Evolutionary conservation across 2,888 invertebrate genomes (phyloP), one percentile per base, ranked within the genome.

Genomic region (Rambutsinella grinnellia): DNA sequence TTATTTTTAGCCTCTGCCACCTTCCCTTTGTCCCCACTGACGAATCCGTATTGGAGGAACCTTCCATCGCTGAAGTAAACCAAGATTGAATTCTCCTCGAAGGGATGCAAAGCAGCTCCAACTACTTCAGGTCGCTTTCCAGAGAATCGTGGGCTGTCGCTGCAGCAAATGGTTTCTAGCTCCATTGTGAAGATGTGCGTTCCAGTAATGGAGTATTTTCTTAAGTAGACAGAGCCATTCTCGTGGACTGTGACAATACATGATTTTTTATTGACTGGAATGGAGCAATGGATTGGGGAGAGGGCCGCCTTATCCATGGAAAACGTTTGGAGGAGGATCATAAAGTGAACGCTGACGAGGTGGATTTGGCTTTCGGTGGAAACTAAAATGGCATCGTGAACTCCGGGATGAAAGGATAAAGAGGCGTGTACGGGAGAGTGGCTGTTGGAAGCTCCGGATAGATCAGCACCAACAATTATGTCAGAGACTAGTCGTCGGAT

Each of bases 401-500:
- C 71, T 56, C 80, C 82, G 5, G 62, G 69, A 53, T 82, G 81
- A 67, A 78, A 83, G 19, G 57, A 57, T 3, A 82, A 53, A 2
- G 78, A 66, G 13, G 78, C 78, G 28, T 63, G 72, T 1, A 60
- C 6, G 65, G 21, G 10, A 60, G 54, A 13, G 44, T 72, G 71
- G 56, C 65, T 77, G n/a, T n/a, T n/a, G 15, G 76, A 23, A 8
- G 78, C 46, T 19, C 66, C 79, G 36, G 61, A 58, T 49, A 75
- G 63, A 53, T 82, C 81, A 3, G 81, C 66, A 2, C 82, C 83
- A 1, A 82, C 83, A 51, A 83, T 82, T n/a, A 83, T 83, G 49
- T 83, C 83, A 1, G 82, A 81, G 6, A 83, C 81, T 17, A 83
- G 70, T 54, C 82, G 78, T 21, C 83, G 67, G 60, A 83, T 82